These are phyloP conservation scores for Danaus chrysippus DNA, from an alignment of 2,888 invertebrate genomes.

Conservation along the genomic window DNA sequence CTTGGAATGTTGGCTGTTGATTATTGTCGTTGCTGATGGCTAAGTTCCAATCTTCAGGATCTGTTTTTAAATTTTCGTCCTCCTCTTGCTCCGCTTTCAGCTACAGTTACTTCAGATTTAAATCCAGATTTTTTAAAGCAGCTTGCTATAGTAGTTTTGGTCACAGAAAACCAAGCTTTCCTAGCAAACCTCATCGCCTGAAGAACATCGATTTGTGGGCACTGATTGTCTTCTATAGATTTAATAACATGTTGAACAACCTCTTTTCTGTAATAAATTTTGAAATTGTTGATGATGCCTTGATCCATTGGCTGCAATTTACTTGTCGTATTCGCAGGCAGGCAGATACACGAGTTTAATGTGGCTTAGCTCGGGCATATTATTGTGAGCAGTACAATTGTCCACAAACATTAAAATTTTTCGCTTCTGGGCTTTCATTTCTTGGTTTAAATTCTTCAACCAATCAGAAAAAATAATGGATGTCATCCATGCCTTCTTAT, in stretches of 20 bases:
- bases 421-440: constrained; percentile 13
- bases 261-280: constrained; percentile 23
- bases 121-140: constrained; percentile 21
- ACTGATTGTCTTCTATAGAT: constrained; percentile 26
- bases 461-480: constrained; percentile 22
- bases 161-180: constrained; percentile 26
- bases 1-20: not conserved
- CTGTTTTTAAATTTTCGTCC: constrained; percentile 20
- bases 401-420: constrained; percentile 31
- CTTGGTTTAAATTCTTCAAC: constrained; percentile 14
- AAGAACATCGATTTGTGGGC: constrained; percentile 28
- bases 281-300: constrained; percentile 27
- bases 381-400: constrained; percentile 30
- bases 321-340: constrained; percentile 30
- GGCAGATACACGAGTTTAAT: constrained; percentile 24
- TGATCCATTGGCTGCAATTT: constrained; percentile 30
- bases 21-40: constrained; percentile 11
- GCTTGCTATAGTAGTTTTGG: constrained; percentile 18
- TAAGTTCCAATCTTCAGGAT: constrained; percentile 22
- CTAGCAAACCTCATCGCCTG: constrained; percentile 21
- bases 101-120: constrained; percentile 17
- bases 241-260: constrained; percentile 29
- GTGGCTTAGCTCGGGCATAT: constrained; percentile 21
- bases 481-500: constrained; percentile 36
- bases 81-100: constrained; percentile 20